Evolutionary conservation across 2,888 invertebrate species (phyloP).

Genomic region (Lepidocyrtoides sp.): DNA sequence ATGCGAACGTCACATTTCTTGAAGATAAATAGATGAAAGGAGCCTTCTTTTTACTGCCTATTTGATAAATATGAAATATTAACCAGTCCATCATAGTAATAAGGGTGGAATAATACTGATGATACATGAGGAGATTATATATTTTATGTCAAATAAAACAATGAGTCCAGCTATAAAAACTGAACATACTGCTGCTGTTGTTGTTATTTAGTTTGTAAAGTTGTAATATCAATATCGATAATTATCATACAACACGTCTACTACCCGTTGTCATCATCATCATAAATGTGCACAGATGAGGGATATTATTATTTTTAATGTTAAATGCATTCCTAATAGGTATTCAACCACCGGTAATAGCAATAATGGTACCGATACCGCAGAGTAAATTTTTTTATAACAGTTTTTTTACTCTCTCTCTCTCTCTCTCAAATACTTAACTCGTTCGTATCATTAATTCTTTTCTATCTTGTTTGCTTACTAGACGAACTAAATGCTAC

Average conservation of each 20-base stretch:
- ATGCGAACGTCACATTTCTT: constrained; percentile 49
- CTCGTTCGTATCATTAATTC: constrained; percentile 16
- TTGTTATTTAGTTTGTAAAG: not conserved
- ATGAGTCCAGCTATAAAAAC: not conserved
- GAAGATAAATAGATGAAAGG: constrained; percentile 24
- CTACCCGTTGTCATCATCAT: not conserved
- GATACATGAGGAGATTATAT: constrained; percentile 10
- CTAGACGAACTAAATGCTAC: not conserved
- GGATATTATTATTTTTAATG: constrained; percentile 38
- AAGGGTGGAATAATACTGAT: not conserved
- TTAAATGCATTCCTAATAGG: constrained; percentile 34
- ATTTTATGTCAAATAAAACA: constrained; percentile 46
- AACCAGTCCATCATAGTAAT: constrained; percentile 1
- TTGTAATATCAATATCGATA: constrained; percentile 1
- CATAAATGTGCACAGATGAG: constrained; percentile 21
- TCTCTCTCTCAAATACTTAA: not conserved
- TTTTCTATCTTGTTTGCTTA: constrained; percentile 14
- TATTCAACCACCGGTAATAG: constrained; percentile 21
- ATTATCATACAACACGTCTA: constrained; percentile 21
- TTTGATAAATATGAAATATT: constrained; percentile 10
- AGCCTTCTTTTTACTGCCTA: not conserved
- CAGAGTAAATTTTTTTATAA: not conserved
- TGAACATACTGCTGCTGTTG: not conserved
- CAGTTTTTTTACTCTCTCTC: not conserved
- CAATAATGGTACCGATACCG: not conserved